Evolutionary conservation across 2,113 vertebrate genomes (phyloP), one percentile per base, ranked within the genome.

Genomic region (Oxyruncus cristatus): DNA sequence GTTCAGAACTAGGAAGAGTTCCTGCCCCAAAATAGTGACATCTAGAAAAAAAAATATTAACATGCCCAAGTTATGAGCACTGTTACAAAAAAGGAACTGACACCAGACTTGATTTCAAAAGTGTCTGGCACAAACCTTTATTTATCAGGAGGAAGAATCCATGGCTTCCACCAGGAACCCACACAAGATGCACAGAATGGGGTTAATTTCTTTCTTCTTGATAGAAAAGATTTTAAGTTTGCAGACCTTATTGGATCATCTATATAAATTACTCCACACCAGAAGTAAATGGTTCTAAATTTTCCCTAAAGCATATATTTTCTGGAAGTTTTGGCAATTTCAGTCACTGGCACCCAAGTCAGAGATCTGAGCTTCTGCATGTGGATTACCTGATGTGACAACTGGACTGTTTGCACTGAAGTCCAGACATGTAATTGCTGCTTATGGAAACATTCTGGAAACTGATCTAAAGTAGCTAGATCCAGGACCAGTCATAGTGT

Each of bases 61-160:
- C 4, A 8, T 33, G 19, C 7, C 16, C 0, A 1, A 59, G 14
- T 42, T 71, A 28, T 7, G 30, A 50, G 3, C 14, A 22, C 8
- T 70, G 84, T 67, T 33, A 79, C 27, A 79, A 82, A 74, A n/a
- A 50, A 71, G 42, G 19, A 87, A 58, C 28, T 23, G n/a, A 26
- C 9, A 66, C 4, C 24, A 91, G 22, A 49, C 20, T 73, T 70
- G 22, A 66, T 87, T 96, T 85, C 46, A 14, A 42, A 26, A 46
- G 15, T 12, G 2, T 71, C n/a, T 73, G 33, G 6, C 23, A 71
- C 11, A 71, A 71, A 59, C 5, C 11, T 66, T 52, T 73, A 27
- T 61, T 61, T 80, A 55, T 41, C 55, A 70, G 13, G 9, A 61
- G 47, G 7, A 66, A 50, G 10, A 72, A 86, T 15, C 23, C 27